phyloP scores from a whole-genome alignment of 2,113 vertebrate species.

The Notarius lentiginosus region DNA sequence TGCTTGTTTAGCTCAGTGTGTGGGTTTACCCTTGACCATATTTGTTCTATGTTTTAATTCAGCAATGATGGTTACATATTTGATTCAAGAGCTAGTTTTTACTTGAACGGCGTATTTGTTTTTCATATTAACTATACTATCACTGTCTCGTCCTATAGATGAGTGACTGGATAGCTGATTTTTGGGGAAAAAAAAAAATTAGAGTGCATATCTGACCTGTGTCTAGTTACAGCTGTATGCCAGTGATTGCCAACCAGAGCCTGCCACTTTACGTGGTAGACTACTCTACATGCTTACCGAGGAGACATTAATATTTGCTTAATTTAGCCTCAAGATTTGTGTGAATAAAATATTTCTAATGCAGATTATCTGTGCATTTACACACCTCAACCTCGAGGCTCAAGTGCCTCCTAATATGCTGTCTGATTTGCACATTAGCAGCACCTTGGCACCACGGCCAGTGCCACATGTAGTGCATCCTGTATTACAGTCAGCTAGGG shows the following conservation, averaged over 20 bases:
- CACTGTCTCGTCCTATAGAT: background rate
- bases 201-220: conserved; percentile 2
- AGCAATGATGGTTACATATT: background rate
- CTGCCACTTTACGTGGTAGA: background rate
- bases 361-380: background rate
- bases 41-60: background rate
- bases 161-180: conserved; percentile 6
- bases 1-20: background rate
- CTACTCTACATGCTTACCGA: background rate
- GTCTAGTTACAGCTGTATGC: conserved; percentile 3
- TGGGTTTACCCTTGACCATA: background rate
- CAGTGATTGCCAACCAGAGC: conserved; percentile 14
- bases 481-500: conserved; percentile 50
- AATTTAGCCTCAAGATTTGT: background rate
- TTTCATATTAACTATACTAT: background rate
- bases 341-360: background rate
- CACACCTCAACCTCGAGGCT: background rate
- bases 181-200: background rate
- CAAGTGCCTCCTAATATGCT: background rate
- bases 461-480: conserved; percentile 47
- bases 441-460: conserved; percentile 10
- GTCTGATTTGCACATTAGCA: conserved; percentile 12
- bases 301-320: background rate
- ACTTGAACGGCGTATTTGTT: background rate
- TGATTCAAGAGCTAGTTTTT: background rate